Conservation (phyloP, 2,888 invertebrate species). For the Lasioglossum marginatum region DNA sequence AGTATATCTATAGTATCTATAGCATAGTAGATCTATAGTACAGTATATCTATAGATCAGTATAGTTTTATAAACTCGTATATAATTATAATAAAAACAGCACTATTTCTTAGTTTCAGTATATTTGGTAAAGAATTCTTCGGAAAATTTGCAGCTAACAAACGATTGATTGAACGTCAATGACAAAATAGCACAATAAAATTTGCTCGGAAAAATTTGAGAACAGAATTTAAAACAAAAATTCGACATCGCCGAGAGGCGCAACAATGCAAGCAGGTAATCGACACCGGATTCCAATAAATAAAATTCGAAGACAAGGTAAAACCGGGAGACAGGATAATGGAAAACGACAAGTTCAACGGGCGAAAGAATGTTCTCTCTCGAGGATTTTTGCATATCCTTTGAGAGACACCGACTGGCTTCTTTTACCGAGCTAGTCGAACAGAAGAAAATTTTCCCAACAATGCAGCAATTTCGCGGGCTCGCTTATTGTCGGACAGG, state of each 20-base stretch:
- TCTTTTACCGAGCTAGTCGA: neutral
- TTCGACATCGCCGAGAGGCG: neutral
- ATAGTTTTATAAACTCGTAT: too few relatives aligned
- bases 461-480: constrained; percentile 44
- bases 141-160: too few relatives aligned
- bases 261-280: neutral
- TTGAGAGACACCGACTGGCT: neutral
- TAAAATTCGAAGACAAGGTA: neutral
- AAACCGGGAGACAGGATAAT: neutral
- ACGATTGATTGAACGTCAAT: neutral
- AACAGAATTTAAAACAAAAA: neutral
- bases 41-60: too few relatives aligned
- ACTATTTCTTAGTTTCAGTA: too few relatives aligned
- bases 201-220: neutral
- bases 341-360: constrained; percentile 9
- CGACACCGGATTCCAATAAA: neutral
- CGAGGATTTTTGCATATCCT: neutral
- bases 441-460: constrained; percentile 30
- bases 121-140: too few relatives aligned
- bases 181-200: neutral
- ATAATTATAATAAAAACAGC: too few relatives aligned
- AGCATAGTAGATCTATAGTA: too few relatives aligned
- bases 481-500: neutral
- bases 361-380: neutral
- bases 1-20: too few relatives aligned